A percentile compares a stretch with the other conserved stretches of the same genome.
Conservation (phyloP, 2,888 invertebrate species). For the Drosophila mimica region DNA sequence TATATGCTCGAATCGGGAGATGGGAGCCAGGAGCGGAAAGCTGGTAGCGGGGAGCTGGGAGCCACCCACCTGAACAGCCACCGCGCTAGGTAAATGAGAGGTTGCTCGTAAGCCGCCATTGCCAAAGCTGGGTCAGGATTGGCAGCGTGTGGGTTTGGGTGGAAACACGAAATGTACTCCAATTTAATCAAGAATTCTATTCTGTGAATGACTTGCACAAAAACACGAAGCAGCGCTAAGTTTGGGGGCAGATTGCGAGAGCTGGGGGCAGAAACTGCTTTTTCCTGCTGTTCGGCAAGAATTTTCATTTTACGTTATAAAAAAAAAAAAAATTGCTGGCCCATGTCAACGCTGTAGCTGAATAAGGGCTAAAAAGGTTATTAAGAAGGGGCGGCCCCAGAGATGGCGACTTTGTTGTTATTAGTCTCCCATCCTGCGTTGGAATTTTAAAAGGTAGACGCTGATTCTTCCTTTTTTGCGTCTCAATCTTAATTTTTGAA, state of each 20-base stretch:
- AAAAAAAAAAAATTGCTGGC: slow-evolving; percentile 54
- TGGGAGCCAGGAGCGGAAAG: slow-evolving; percentile 21
- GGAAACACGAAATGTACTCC: slow-evolving; percentile 78
- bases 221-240: slow-evolving; percentile 60
- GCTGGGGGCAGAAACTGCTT: slow-evolving; percentile 20
- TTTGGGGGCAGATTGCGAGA: slow-evolving; percentile 7
- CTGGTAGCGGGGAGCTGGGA: slow-evolving; percentile 22
- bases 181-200: slow-evolving; percentile 82
- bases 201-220: slow-evolving; percentile 80
- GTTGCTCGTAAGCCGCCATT: slow-evolving; percentile 57
- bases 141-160: background rate
- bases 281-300: slow-evolving; percentile 30
- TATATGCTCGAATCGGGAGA: slow-evolving; percentile 55
- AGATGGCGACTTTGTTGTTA: slow-evolving; percentile 32
- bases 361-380: slow-evolving; percentile 35
- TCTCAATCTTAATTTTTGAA: slow-evolving; percentile 2
- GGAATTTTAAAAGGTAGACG: background rate
- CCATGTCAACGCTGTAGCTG: slow-evolving; percentile 30
- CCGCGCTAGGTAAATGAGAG: slow-evolving; percentile 63
- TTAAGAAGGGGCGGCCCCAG: background rate
- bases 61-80: slow-evolving; percentile 60
- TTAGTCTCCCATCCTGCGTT: slow-evolving; percentile 9
- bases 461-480: background rate
- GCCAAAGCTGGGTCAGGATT: slow-evolving; percentile 3
- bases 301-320: slow-evolving; percentile 64